These are phyloP conservation scores for Lasioglossum pauxillum DNA, from an alignment of 2,888 invertebrate genomes.

Conservation along the genomic window DNA sequence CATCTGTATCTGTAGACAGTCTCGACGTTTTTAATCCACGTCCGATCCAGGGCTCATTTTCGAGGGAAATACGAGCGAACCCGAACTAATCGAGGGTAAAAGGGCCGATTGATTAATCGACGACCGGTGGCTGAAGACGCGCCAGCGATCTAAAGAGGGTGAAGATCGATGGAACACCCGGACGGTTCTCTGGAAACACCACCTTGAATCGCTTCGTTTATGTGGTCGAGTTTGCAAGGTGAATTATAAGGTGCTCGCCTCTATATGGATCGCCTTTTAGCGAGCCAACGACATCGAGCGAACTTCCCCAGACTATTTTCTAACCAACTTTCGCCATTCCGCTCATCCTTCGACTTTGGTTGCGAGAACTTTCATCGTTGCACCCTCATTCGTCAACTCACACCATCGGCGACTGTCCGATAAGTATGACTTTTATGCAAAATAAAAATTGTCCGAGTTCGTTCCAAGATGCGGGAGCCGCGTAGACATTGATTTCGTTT, in stretches of 20 bases:
- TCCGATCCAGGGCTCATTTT: background rate
- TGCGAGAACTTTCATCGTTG: background rate
- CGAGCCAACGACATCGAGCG: background rate
- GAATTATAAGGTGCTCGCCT: background rate
- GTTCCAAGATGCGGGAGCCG: background rate
- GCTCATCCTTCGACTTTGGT: background rate
- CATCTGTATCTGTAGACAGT: background rate
- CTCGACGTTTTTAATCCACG: background rate
- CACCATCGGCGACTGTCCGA: background rate
- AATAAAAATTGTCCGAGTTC: background rate
- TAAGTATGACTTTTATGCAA: background rate
- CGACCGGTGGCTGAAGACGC: constrained; percentile 2
- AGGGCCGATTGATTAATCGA: background rate
- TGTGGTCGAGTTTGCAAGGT: background rate
- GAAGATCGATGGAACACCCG: constrained; percentile 3
- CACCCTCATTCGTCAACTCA: background rate
- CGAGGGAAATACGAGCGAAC: background rate
- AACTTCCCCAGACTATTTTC: background rate
- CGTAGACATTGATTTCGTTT: no score
- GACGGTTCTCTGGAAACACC: background rate
- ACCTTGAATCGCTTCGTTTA: background rate
- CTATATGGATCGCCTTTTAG: background rate
- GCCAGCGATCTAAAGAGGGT: background rate
- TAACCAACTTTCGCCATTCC: background rate
- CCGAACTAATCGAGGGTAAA: constrained; percentile 1